Conservation (phyloP, 2,797 vertebrate species). For the Acomys russatus region DNA sequence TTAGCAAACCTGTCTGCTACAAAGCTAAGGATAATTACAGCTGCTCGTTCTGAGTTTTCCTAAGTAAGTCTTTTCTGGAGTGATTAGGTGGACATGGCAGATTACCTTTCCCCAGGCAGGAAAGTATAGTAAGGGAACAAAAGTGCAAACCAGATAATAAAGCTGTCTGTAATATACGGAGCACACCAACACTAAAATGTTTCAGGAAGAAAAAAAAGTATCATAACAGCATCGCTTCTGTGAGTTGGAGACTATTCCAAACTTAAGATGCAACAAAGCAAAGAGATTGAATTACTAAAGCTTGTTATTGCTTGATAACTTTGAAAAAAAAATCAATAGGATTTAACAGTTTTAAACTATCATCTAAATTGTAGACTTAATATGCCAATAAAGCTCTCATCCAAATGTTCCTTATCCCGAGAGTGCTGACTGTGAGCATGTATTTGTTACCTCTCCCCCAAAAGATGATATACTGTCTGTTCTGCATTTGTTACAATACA, state of each 20-base stretch:
- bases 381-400: constrained; percentile 57
- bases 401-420: background rate
- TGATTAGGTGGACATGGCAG: background rate
- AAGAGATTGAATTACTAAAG: constrained; percentile 28
- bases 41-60: background rate
- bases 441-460: background rate
- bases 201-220: background rate
- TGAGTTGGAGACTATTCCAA: background rate
- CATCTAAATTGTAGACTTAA: constrained; percentile 50
- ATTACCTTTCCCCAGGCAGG: background rate
- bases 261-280: background rate
- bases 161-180: background rate
- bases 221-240: background rate
- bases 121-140: background rate
- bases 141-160: background rate
- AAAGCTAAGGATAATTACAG: background rate
- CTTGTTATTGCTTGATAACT: background rate
- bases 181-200: background rate
- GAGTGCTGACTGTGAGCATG: background rate
- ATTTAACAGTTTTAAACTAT: constrained; percentile 58
- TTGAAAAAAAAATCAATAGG: constrained; percentile 11
- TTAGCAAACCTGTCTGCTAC: background rate
- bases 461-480: background rate
- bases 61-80: background rate
- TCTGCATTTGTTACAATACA: constrained; percentile 26